phyloP scores from a whole-genome alignment of 2,888 invertebrate species.

The Melanostoma mellinum region DNA sequence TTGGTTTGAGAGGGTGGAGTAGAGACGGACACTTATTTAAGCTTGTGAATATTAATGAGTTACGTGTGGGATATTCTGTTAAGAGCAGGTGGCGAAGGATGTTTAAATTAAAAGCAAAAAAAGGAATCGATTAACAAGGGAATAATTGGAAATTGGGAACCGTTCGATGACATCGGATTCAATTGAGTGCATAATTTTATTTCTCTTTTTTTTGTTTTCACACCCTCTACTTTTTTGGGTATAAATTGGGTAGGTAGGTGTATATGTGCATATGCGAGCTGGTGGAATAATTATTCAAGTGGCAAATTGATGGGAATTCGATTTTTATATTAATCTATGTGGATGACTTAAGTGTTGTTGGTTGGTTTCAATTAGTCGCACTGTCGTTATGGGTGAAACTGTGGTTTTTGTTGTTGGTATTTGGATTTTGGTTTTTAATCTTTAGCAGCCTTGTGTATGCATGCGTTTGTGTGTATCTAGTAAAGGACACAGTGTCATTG shows the following conservation, averaged over 20 bases:
- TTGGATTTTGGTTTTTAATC: no score
- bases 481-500: no score
- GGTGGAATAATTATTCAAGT: constrained; percentile 37
- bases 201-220: constrained; percentile 16
- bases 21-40: background rate
- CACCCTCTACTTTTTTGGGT: background rate
- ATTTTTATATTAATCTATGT: constrained; percentile 19
- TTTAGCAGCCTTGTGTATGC: no score
- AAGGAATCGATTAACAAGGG: constrained; percentile 11
- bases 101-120: background rate
- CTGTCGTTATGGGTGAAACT: no score
- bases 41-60: constrained; percentile 36
- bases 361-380: background rate
- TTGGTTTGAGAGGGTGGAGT: constrained; percentile 13
- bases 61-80: constrained; percentile 15
- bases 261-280: constrained; percentile 11
- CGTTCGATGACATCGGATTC: constrained; percentile 60
- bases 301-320: constrained; percentile 57
- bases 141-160: constrained; percentile 48
- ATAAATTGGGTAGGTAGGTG: background rate
- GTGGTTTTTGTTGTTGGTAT: no score
- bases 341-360: background rate
- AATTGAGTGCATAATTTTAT: constrained; percentile 57
- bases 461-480: no score
- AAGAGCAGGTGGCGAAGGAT: constrained; percentile 37